Percentiles rank a stretch among this genome's conserved stretches.
phyloP scores from a whole-genome alignment of 2,888 invertebrate species.

The Drosophila seclusa region DNA sequence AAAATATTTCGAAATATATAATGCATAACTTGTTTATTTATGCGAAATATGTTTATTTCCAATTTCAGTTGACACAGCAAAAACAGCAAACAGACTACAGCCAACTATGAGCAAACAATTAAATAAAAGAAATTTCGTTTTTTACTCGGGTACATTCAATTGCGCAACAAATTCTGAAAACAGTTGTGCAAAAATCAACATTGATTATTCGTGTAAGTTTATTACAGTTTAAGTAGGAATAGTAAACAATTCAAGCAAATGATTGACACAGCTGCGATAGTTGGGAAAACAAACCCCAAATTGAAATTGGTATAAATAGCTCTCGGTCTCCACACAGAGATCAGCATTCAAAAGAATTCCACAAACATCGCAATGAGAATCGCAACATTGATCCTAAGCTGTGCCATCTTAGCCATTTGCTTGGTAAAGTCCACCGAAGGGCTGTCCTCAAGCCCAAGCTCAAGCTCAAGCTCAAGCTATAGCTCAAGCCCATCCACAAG shows the following conservation, averaged over 20 bases:
- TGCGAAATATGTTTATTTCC: neutral
- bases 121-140: neutral
- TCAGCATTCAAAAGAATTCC: too few species aligned
- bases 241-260: neutral
- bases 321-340: too few species aligned
- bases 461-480: too few species aligned
- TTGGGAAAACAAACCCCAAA: too few species aligned
- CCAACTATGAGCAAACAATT: neutral
- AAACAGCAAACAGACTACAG: accelerated
- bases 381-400: neutral
- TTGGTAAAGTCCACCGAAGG: neutral
- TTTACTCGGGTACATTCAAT: neutral
- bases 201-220: neutral
- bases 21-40: too few species aligned
- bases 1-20: neutral
- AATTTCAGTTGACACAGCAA: neutral
- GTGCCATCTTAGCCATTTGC: neutral
- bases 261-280: neutral
- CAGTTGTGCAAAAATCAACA: neutral
- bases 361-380: too few species aligned
- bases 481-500: too few species aligned
- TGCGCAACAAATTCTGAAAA: neutral
- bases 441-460: too few species aligned
- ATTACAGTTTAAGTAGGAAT: too few species aligned
- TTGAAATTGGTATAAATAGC: too few species aligned